Evolutionary conservation across 53 echinoderm and acorn worm species (phyloP).

Genomic region (Antedon mediterranea): DNA sequence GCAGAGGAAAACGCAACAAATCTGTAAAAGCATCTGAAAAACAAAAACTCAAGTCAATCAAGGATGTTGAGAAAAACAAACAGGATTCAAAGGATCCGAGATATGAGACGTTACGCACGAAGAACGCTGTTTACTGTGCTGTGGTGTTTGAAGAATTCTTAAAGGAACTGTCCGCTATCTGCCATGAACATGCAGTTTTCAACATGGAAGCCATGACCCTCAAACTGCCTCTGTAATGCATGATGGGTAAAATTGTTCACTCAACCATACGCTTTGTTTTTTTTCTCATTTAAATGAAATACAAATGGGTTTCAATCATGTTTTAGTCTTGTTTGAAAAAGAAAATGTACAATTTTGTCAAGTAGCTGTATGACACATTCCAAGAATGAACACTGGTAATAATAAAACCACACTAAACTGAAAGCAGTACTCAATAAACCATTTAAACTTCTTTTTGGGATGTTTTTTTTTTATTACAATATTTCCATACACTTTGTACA

Average conservation of each 20-base stretch:
- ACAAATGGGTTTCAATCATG: too few relatives aligned
- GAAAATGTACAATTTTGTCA: too few relatives aligned
- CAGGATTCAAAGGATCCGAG: constrained; percentile 8
- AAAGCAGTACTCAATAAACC: too few relatives aligned
- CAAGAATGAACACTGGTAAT: too few relatives aligned
- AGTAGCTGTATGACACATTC: too few relatives aligned
- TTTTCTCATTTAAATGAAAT: too few relatives aligned
- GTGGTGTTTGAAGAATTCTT: constrained; percentile 91
- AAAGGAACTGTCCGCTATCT: constrained; percentile 79
- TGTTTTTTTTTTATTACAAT: too few relatives aligned
- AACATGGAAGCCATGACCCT: not conserved
- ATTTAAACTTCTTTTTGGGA: too few relatives aligned
- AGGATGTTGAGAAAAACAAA: constrained; percentile 27
- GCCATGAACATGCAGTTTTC: constrained; percentile 74
- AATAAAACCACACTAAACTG: too few relatives aligned
- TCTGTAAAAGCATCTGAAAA: constrained; percentile 57
- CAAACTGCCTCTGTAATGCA: not conserved
- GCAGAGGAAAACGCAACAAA: constrained; percentile 28
- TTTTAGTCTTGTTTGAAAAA: too few relatives aligned
- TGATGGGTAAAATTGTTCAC: not conserved
- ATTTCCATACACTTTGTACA: too few relatives aligned
- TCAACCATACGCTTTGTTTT: not conserved
- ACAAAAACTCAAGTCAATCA: constrained; percentile 58
- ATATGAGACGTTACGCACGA: constrained; percentile 48
- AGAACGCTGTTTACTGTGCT: constrained; percentile 84